A percentile compares a stretch with the other conserved stretches of the same genome.
phyloP scores from a whole-genome alignment of 2,888 invertebrate species.

The Mycogona germanica region DNA sequence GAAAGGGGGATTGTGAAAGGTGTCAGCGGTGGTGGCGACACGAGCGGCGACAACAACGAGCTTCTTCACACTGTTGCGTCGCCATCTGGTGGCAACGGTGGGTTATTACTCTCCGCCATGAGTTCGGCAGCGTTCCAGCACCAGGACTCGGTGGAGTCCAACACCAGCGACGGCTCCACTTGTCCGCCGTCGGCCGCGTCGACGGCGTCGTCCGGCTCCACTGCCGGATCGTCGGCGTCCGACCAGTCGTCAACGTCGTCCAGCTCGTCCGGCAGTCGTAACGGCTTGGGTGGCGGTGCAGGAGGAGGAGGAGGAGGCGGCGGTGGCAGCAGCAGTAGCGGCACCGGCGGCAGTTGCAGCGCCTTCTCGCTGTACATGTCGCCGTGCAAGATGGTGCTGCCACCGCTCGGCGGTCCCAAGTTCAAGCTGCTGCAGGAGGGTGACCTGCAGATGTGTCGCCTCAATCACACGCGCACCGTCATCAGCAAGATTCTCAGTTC shows the following conservation, averaged over 20 bases:
- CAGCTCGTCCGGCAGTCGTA: background rate
- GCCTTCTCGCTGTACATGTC: conserved; percentile 12
- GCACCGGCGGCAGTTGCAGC: background rate
- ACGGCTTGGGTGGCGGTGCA: background rate
- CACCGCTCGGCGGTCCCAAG: conserved; percentile 25
- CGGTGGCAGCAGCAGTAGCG: background rate
- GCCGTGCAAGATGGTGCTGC: background rate
- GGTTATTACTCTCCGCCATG: too few species aligned
- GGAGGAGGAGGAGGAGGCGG: too few species aligned
- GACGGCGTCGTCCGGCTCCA: background rate
- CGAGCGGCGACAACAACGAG: too few species aligned
- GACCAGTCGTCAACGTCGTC: too few species aligned
- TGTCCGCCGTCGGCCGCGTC: background rate
- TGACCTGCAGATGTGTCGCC: conserved; percentile 56
- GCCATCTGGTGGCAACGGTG: too few species aligned
- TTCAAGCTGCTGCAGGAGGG: conserved; percentile 58
- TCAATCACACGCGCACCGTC: conserved; percentile 62
- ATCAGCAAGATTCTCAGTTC: conserved; percentile 65
- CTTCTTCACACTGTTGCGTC: too few species aligned
- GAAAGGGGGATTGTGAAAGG: too few species aligned
- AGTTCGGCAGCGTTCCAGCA: too few species aligned
- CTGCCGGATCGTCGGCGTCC: background rate
- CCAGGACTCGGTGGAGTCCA: conserved; percentile 10
- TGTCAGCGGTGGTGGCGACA: too few species aligned
- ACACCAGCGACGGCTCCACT: conserved; percentile 6